Evolutionary conservation across 2,888 invertebrate species (phyloP), one percentile per base, ranked within the genome.

Genomic region (Melanostoma mellinum): DNA sequence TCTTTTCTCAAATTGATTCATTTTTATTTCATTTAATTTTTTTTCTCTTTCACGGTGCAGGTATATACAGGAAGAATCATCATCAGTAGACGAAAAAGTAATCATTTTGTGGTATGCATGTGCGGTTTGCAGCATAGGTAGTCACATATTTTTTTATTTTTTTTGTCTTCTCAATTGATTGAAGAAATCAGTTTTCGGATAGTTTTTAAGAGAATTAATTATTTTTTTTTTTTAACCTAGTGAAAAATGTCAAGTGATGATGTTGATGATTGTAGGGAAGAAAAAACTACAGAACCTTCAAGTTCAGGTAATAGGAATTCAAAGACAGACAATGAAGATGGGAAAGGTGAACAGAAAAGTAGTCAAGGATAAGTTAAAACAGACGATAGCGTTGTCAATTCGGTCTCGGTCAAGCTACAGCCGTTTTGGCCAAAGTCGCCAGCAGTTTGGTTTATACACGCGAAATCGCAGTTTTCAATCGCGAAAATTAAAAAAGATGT

Each of bases 401-500:
- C 55, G 6, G 42, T 67, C 10, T 50, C 53, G 10, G 67, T 67
- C 2, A 69, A 56, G 32, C 8, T 56, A 33, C 63, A 53, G 38
- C 72, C 72, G 0, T 73, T 73, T 33, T 73, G 72, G 72, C 52
- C 55, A 36, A 48, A 73, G 10, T 72, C 72, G 2, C 63, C 72
- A 33, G 35, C 53, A 6, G 32, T 63, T 38, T 73, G 73, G 55
- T 73, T 73, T 32, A 63, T 73, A 32, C 73, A 63, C 33, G 55
- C 63, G 10, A 63, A 73, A 55, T 46, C 61, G 10, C 55, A 73
- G 36, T 65, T 73, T 73, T 32, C 63, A 33, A 63, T 73, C 5
- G 55, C 48, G 4, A 60, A 61, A 42, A 61, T 61, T 9, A 61
- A 8, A 8, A 52, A 20, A 32, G 36, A 72, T 38, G 6, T 50